Percentiles rank a stretch among this genome's conserved stretches.
Evolutionary conservation across 1,140 invertebrate species (phyloP).

Genomic region (Apis florea): DNA sequence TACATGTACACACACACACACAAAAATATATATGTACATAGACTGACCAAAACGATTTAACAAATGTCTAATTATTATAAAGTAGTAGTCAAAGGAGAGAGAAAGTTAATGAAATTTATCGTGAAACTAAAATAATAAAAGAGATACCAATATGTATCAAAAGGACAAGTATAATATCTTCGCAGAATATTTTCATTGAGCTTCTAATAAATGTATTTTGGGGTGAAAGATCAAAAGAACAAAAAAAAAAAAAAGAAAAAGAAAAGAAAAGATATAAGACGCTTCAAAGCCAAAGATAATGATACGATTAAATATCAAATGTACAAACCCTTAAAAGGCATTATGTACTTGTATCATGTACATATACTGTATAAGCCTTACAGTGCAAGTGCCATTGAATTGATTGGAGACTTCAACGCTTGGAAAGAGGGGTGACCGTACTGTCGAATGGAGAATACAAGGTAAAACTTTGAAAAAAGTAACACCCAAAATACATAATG

Average conservation of each 20-base stretch:
- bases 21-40: conserved; percentile 19
- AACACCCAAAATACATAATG: conserved; percentile 4
- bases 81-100: not conserved
- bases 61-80: not conserved
- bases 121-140: not conserved
- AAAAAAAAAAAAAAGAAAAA: no score
- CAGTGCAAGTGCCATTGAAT: conserved; percentile 59
- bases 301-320: conserved; percentile 37
- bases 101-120: not conserved
- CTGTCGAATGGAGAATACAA: not conserved
- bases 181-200: conserved; percentile 47
- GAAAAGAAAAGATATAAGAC: conserved; percentile 25
- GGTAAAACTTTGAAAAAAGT: not conserved
- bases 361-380: conserved; percentile 54
- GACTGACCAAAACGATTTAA: conserved; percentile 36
- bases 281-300: conserved; percentile 54
- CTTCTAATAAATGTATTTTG: conserved; percentile 44
- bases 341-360: conserved; percentile 55
- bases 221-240: not conserved
- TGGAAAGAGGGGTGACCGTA: not conserved
- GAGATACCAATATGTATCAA: not conserved
- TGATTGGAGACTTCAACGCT: conserved; percentile 16
- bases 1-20: not conserved
- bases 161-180: conserved; percentile 19
- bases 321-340: conserved; percentile 57